Percentiles rank a stretch among this genome's conserved stretches.
phyloP scores from a whole-genome alignment of 2,888 invertebrate species.

The Dyspetes luteomarginatus region DNA sequence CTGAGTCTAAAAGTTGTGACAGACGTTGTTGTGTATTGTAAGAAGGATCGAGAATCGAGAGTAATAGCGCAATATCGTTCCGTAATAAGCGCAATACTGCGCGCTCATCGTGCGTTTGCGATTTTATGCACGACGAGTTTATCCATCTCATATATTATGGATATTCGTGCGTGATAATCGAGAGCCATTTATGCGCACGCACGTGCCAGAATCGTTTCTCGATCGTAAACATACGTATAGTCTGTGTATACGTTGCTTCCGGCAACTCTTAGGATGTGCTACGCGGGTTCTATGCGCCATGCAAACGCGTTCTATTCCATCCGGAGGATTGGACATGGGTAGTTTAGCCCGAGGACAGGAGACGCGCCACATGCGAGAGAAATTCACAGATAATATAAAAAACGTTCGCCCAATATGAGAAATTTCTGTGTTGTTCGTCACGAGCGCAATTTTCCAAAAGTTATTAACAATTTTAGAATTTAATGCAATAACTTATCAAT shows the following conservation, averaged over 20 bases:
- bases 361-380: too few relatives aligned
- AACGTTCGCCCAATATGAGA: too few relatives aligned
- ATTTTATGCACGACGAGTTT: constrained; percentile 41
- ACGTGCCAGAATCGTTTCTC: constrained; percentile 62
- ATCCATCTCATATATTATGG: constrained; percentile 39
- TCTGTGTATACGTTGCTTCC: constrained; percentile 59
- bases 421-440: too few relatives aligned
- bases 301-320: too few relatives aligned
- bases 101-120: constrained; percentile 26
- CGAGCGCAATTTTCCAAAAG: too few relatives aligned
- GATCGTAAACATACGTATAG: constrained; percentile 65
- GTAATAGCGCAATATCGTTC: neutral
- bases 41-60: neutral
- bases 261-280: too few relatives aligned
- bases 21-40: neutral
- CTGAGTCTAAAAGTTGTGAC: neutral
- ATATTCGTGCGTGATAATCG: constrained; percentile 51
- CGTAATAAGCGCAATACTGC: constrained; percentile 24
- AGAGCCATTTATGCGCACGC: constrained; percentile 62
- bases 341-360: too few relatives aligned
- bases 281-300: too few relatives aligned
- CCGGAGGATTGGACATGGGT: too few relatives aligned
- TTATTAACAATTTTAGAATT: too few relatives aligned
- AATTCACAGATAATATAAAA: too few relatives aligned
- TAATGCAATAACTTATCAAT: too few relatives aligned